Conservation (phyloP, 2,113 vertebrate genomes). For the Phrynosoma platyrhinos region DNA sequence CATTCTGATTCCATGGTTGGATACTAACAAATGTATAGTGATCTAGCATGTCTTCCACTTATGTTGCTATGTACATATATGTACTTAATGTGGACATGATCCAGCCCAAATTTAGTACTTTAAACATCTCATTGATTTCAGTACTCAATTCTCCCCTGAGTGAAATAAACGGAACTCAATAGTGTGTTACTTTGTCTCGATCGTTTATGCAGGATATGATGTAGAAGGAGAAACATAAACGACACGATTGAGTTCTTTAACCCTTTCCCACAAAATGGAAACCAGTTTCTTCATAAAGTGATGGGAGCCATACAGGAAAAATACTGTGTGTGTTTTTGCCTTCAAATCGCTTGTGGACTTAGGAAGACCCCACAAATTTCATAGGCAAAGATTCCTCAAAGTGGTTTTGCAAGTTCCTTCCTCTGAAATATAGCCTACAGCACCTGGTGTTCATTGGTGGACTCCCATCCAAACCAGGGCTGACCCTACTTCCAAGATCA, state of each 20-base stretch:
- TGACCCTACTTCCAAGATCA: too few relatives aligned
- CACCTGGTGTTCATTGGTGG: too few relatives aligned
- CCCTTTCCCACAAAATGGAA: constrained; percentile 5
- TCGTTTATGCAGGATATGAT: neutral
- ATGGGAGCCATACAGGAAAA: too few relatives aligned
- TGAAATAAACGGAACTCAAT: neutral
- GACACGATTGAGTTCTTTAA: neutral
- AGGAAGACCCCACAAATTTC: too few relatives aligned
- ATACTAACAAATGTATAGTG: constrained; percentile 3
- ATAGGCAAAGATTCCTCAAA: too few relatives aligned
- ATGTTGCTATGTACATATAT: neutral
- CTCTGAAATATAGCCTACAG: too few relatives aligned
- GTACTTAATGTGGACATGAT: constrained; percentile 13
- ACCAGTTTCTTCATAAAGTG: neutral
- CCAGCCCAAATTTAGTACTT: neutral
- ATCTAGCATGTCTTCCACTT: neutral
- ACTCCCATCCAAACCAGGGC: too few relatives aligned
- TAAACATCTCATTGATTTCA: neutral
- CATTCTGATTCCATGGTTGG: constrained; percentile 14
- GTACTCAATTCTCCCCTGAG: too few relatives aligned
- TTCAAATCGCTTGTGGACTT: too few relatives aligned
- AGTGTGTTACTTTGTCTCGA: neutral
- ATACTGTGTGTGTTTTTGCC: too few relatives aligned
- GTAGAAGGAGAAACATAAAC: neutral
- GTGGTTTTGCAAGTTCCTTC: too few relatives aligned